Evolutionary conservation across 2,113 vertebrate genomes (phyloP).

Genomic region (Rhynchomys soricoides): DNA sequence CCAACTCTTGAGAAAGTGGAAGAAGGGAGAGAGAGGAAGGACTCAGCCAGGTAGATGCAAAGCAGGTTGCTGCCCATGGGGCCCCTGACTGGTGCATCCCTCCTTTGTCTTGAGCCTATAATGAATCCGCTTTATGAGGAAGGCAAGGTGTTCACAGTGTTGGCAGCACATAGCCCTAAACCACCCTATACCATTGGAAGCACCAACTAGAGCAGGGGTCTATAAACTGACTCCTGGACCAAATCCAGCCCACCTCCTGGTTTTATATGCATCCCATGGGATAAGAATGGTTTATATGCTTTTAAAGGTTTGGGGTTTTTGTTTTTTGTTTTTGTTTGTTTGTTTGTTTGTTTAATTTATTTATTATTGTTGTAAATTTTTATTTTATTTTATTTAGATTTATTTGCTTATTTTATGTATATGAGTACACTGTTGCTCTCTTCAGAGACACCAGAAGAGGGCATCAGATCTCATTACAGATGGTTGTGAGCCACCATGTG

Average conservation of each 20-base stretch:
- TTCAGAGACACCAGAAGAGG: too few species aligned
- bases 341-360: too few species aligned
- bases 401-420: too few species aligned
- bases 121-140: neutral
- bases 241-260: neutral
- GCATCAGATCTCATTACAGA: too few species aligned
- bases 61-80: neutral
- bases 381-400: too few species aligned
- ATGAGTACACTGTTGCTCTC: too few species aligned
- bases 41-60: neutral
- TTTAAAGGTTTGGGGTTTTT: too few species aligned
- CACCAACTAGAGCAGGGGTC: neutral
- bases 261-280: neutral
- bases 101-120: neutral
- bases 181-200: neutral
- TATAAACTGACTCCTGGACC: neutral
- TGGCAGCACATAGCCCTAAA: neutral
- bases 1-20: neutral
- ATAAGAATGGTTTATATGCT: neutral
- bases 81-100: neutral
- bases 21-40: accelerated
- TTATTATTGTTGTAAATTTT: too few species aligned
- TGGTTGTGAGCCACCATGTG: too few species aligned
- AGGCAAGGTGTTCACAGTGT: neutral
- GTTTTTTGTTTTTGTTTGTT: too few species aligned